Percentiles rank a stretch among this genome's conserved stretches.
These are phyloP conservation scores for Ranitomeya imitator DNA, from an alignment of 2,113 vertebrate genomes.

Conservation along the genomic window DNA sequence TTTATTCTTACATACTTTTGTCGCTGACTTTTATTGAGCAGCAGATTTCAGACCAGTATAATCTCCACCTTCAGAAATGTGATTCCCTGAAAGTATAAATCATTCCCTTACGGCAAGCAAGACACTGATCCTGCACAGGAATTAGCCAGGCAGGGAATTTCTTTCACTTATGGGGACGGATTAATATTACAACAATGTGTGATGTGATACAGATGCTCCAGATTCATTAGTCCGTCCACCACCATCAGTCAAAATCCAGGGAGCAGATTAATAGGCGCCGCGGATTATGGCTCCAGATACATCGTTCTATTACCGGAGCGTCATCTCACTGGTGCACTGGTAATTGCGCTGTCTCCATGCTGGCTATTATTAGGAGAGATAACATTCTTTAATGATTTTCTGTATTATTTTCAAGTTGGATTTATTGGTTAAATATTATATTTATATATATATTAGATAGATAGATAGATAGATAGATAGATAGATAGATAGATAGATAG, in stretches of 20 bases:
- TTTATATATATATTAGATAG: too few species aligned
- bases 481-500: too few species aligned
- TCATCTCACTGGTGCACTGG: background rate
- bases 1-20: too few species aligned
- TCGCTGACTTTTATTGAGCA: too few species aligned
- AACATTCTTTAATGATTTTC: background rate
- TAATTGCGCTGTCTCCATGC: background rate
- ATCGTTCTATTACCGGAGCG: background rate
- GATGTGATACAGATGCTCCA: constrained; percentile 38
- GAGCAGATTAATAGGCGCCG: constrained; percentile 25
- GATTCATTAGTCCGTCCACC: constrained; percentile 31
- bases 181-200: background rate
- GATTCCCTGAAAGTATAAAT: background rate
- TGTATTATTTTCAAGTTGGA: background rate
- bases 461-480: too few species aligned
- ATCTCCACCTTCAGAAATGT: background rate
- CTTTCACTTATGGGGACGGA: constrained; percentile 41
- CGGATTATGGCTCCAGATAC: constrained; percentile 24
- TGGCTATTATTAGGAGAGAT: background rate
- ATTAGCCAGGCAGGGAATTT: background rate
- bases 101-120: background rate
- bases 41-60: too few species aligned
- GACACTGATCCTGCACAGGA: constrained; percentile 22
- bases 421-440: too few species aligned
- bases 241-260: constrained; percentile 18